Evolutionary conservation across 2,797 vertebrate species (phyloP), one percentile per base, ranked within the genome.

Genomic region (Nasua narica): DNA sequence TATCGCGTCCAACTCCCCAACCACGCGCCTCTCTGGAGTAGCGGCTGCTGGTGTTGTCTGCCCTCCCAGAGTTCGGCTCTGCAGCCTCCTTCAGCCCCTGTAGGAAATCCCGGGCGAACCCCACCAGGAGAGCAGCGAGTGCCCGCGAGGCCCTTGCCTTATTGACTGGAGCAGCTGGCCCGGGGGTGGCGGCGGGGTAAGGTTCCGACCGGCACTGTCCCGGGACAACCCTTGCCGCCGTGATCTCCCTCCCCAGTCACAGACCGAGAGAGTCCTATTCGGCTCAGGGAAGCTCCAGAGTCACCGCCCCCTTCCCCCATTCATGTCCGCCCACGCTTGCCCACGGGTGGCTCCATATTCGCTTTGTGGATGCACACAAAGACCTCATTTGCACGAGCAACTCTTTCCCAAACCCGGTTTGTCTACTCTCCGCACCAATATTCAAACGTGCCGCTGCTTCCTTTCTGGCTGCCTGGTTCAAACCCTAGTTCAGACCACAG

Each of bases 151-250:
- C 40, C 54, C 78, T 46, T 7, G 21, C 83, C 85, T 96, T 95
- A 98, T 16, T 96, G 95, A 97, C 96, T 95, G 81, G 50, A 92
- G 92, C 97, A 98, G 96, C 97, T 98, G 97, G 74, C 54, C 62
- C 3, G 2, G 37, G 54, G 50, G 58, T 54, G 86, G 83, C 60
- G 32, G 89, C 32, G 4, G 92, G 23, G 87, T 77, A 48, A 87
- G 77, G 43, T 21, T 92, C 62, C 0, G 5, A 11, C 48, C 12
- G 0, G 58, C 91, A 4, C 81, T 91, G 92, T 91, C 93, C 94
- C 13, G 2, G 94, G 70, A 86, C 92, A 93, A 92, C 96, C 95
- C 60, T 13, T 2, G 76, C 32, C 5, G 37, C 3, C n/a, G n/a
- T n/a, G 29, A 19, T 21, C 83, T 70, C 52, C 94, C 54, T 89